These are phyloP conservation scores for Motacilla tschutschensis DNA, from an alignment of 2,113 vertebrate genomes.

Conservation along the genomic window DNA sequence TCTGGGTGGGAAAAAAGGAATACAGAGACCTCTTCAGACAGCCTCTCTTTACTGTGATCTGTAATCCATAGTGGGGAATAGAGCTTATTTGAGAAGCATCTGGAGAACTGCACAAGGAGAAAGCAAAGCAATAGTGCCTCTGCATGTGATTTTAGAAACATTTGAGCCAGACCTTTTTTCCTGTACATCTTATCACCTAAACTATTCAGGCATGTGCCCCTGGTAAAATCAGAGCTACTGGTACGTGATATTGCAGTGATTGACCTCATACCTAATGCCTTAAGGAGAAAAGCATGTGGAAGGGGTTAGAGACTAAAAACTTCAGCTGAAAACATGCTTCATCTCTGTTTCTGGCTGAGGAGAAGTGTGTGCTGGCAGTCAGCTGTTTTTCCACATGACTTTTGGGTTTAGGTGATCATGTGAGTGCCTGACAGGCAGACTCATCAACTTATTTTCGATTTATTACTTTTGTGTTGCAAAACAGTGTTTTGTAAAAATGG, in stretches of 20 bases:
- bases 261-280: neutral
- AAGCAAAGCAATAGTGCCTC: neutral
- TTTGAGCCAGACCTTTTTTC: neutral
- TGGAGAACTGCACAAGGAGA: neutral
- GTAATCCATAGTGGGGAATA: neutral
- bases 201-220: neutral
- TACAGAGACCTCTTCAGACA: neutral
- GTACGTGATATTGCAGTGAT: neutral
- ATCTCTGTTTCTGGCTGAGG: neutral
- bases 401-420: neutral
- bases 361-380: neutral
- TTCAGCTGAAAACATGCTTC: neutral
- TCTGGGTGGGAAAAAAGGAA: neutral
- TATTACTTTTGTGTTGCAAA: neutral
- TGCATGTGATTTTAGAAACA: neutral
- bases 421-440: neutral
- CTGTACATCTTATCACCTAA: neutral
- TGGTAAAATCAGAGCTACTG: neutral
- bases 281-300: neutral
- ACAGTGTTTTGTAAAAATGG: neutral
- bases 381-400: neutral
- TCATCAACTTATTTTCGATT: neutral
- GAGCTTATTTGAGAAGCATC: neutral
- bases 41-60: neutral
- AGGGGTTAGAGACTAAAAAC: neutral